phyloP scores from a whole-genome alignment of 2,797 vertebrate species.

The Heteromormyrus szaboi region DNA sequence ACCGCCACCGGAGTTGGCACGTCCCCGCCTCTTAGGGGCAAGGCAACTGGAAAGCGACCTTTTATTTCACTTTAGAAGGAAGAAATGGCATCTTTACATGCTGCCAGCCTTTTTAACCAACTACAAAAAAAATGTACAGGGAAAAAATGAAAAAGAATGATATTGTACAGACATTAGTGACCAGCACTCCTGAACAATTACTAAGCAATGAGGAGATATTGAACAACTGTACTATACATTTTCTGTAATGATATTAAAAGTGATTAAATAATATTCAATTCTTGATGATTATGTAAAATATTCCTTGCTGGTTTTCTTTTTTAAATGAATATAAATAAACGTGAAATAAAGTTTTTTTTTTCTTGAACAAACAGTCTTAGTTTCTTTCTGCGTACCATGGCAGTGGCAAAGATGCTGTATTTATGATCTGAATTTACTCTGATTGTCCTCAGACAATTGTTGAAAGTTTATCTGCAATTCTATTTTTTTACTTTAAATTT shows the following conservation, averaged over 20 bases:
- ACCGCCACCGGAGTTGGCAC: conserved; percentile 64
- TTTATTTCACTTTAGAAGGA: conserved; percentile 66
- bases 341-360: conserved; percentile 25
- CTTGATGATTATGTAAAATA: conserved; percentile 94
- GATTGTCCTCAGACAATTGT: neutral
- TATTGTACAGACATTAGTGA: conserved; percentile 87
- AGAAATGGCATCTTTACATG: conserved; percentile 81
- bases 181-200: conserved; percentile 82
- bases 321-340: conserved; percentile 24
- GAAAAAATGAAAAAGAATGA: conserved; percentile 55
- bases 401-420: neutral
- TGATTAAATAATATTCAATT: conserved; percentile 91
- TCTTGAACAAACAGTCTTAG: conserved; percentile 9
- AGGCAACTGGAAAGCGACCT: conserved; percentile 64
- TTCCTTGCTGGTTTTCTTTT: conserved; percentile 37
- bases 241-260: conserved; percentile 98
- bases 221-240: conserved; percentile 87
- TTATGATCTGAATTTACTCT: neutral
- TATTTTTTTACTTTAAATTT: neutral
- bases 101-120: conserved; percentile 87
- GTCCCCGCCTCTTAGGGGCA: conserved; percentile 46
- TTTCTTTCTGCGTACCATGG: neutral
- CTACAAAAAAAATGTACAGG: conserved; percentile 30
- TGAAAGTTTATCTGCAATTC: neutral
- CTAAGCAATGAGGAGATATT: conserved; percentile 77